These are phyloP conservation scores for Lepidothrix coronata DNA, from an alignment of 2,113 vertebrate genomes.

Conservation along the genomic window DNA sequence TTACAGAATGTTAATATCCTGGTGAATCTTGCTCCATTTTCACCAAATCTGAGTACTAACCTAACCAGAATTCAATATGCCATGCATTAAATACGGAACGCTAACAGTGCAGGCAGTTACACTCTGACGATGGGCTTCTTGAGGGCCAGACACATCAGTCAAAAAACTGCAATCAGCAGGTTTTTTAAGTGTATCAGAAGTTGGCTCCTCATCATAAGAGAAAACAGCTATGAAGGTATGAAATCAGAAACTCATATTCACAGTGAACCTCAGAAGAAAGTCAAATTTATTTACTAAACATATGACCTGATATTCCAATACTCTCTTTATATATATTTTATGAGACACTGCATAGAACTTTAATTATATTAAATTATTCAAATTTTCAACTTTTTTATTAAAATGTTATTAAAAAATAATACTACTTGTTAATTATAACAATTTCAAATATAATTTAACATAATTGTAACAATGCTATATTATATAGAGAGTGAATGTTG, in stretches of 20 bases:
- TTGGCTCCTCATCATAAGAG: not conserved
- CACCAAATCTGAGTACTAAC: not conserved
- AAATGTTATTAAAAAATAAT: not conserved
- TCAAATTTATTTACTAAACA: not conserved
- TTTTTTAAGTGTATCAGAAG: not conserved
- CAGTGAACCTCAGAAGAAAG: not conserved
- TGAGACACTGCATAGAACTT: not conserved
- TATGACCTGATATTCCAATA: not conserved
- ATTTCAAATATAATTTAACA: not conserved
- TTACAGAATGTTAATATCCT: not conserved
- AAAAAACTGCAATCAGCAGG: not conserved
- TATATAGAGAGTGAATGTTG: not conserved
- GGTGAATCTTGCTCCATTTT: not conserved
- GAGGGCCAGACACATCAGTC: not conserved
- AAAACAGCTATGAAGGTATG: not conserved
- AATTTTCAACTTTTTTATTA: not conserved
- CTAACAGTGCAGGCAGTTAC: not conserved
- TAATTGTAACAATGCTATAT: not conserved
- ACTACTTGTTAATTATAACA: not conserved
- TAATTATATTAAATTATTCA: not conserved
- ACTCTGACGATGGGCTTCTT: not conserved
- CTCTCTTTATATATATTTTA: not conserved
- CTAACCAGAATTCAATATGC: not conserved
- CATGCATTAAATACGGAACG: not conserved
- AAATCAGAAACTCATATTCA: not conserved